Base-by-base conservation (phyloP, 2,113 vertebrate genomes). In the Zosterops hypoxanthus region DNA sequence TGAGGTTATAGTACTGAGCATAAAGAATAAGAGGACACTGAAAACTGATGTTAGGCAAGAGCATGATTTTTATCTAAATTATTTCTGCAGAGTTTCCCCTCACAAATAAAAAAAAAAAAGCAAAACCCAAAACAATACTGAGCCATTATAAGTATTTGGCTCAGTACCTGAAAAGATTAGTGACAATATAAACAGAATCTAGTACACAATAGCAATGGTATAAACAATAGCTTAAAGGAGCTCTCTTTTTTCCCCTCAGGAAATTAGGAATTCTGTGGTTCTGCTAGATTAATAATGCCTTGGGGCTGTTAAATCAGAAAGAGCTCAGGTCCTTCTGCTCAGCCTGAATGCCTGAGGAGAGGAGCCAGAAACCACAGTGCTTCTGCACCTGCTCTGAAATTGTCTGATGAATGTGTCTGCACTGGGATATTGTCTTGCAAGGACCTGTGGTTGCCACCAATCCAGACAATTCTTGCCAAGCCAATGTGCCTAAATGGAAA, bases 211-310 rank as follows among this genome's bases (percentile, higher is more conserved):
- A 68, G 34, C 44, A 63, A 41, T 10, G 1, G 5, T 66, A 83
- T n/a, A 63, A 82, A 97, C 84, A 97, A 96, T 84, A 79, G 42
- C 57, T 96, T 73, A 64, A 94, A 88, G 68, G 71, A 83, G 11
- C 10, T 66, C 11, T 61, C 10, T 22, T 12, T 79, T 90, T 82
- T 90, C 84, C 31, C 81, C 49, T 82, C 79, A 90, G 92, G 95
- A 95, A 96, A 50, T 82, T 47, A 63, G 94, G 95, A 96, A 50
- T 79, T 53, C 73, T 52, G 55, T 22, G 19, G 34, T 22, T 65
- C 82, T 86, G 44, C 25, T 63, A 90, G 18, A 71, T 76, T 86
- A 86, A 82, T 70, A 36, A 22, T 76, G 59, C n/a, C 34, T 81
- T 28, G 14, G 3, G 24, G 3, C 17, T 70, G 24, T 72, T 87